Evolutionary conservation across 2,113 vertebrate species (phyloP).

Genomic region (Arenaria interpres): DNA sequence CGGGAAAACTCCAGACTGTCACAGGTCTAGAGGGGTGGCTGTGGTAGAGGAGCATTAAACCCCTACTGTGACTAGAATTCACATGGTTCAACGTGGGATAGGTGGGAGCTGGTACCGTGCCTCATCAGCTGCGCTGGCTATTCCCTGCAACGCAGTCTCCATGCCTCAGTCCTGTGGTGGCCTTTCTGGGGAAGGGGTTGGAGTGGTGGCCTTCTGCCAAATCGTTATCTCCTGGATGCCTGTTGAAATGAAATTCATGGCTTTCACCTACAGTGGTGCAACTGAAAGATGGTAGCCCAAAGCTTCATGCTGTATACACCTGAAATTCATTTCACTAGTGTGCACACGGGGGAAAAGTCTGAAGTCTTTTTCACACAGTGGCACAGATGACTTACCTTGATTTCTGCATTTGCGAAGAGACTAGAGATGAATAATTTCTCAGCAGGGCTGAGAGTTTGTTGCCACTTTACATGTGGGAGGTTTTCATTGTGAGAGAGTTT

Average conservation of each 20-base stretch:
- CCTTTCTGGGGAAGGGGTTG: background rate
- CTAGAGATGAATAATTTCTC: background rate
- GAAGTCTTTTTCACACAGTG: background rate
- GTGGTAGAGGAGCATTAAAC: background rate
- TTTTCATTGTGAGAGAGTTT: background rate
- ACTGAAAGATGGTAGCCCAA: background rate
- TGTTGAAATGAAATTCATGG: background rate
- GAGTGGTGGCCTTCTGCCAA: background rate
- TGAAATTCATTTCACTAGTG: background rate
- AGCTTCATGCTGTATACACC: background rate
- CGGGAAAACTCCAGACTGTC: background rate
- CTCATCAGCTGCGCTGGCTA: rapidly evolving
- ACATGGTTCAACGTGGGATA: rapidly evolving
- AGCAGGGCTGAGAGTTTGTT: background rate
- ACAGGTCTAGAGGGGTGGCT: rapidly evolving
- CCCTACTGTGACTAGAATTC: rapidly evolving
- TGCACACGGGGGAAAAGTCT: background rate
- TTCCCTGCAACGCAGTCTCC: rapidly evolving
- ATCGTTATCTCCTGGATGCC: background rate
- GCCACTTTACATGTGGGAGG: background rate
- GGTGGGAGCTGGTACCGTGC: background rate
- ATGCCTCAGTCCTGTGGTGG: background rate
- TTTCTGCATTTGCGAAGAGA: background rate
- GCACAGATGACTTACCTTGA: background rate
- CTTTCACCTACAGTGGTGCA: background rate